Percentiles rank a stretch among this genome's conserved stretches.
phyloP scores from a whole-genome alignment of 2,888 invertebrate genomes.

The Seira musarum region DNA sequence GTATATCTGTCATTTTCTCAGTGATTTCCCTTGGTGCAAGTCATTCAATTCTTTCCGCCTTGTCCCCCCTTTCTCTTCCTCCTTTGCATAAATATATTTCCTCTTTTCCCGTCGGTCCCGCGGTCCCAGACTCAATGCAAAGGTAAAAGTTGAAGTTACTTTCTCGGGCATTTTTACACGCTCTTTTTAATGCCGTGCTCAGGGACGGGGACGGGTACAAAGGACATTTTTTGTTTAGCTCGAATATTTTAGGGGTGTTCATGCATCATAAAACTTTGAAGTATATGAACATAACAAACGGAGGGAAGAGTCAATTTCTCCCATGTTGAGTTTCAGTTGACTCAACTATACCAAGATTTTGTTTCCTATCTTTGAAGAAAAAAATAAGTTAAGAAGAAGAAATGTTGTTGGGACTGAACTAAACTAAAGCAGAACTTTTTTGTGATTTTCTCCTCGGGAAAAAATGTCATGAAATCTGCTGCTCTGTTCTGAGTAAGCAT shows the following conservation, averaged over 20 bases:
- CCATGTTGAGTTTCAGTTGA: no score
- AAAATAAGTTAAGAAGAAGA: not conserved
- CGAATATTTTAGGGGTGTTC: not conserved
- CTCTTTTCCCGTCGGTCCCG: not conserved
- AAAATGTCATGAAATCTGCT: not conserved
- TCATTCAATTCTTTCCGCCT: conserved; percentile 31
- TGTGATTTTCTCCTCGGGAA: not conserved
- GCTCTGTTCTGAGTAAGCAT: not conserved
- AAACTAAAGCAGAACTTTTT: not conserved
- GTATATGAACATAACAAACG: not conserved
- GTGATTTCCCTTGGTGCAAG: conserved; percentile 56
- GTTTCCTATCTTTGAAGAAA: not conserved
- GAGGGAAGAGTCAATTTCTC: not conserved
- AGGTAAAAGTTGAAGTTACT: conserved; percentile 30
- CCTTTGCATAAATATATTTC: not conserved
- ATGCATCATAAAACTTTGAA: conserved; percentile 2
- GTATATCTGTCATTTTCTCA: conserved; percentile 43
- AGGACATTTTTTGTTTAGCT: no score
- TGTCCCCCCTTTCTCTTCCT: conserved; percentile 4
- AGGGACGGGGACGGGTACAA: no score
- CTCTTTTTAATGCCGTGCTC: no score
- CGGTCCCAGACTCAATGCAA: not conserved
- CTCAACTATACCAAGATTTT: not conserved
- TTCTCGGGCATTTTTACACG: no score
- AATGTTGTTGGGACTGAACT: no score